These are phyloP conservation scores for Bungarus multicinctus DNA, from an alignment of 2,113 vertebrate genomes.

Conservation along the genomic window DNA sequence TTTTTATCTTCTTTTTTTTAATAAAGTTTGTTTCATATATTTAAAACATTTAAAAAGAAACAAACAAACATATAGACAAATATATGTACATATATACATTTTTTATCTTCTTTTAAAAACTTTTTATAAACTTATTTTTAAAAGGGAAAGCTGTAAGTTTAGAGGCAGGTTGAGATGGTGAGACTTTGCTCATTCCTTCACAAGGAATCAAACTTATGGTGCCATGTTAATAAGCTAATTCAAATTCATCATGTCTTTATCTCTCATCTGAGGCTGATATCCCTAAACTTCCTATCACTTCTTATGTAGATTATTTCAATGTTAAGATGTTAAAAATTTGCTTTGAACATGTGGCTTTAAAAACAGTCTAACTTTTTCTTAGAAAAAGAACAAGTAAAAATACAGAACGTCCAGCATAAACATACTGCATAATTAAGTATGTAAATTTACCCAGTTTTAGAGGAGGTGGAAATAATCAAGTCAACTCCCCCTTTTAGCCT, in stretches of 20 bases:
- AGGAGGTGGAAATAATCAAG: background rate
- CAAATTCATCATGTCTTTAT: background rate
- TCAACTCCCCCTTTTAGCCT: background rate
- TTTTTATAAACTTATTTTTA: background rate
- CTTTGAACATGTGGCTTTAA: background rate
- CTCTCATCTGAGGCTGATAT: too few species aligned
- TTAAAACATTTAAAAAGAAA: too few species aligned
- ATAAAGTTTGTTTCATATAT: too few species aligned
- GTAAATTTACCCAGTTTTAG: background rate
- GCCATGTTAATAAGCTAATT: background rate
- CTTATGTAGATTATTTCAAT: background rate
- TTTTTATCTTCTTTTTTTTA: background rate
- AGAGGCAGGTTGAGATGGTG: background rate
- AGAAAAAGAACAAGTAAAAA: background rate
- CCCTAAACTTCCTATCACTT: background rate
- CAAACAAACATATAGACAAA: too few species aligned
- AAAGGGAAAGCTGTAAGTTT: background rate
- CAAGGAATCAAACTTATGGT: background rate
- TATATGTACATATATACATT: too few species aligned
- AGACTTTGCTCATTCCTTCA: background rate
- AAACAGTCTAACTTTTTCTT: background rate
- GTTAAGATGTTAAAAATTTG: background rate
- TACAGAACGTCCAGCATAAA: background rate
- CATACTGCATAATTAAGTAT: background rate
- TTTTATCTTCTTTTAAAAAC: background rate